Percentiles rank a stretch among this genome's conserved stretches.
phyloP scores from a whole-genome alignment of 2,113 vertebrate species.

The Narcine bancroftii region DNA sequence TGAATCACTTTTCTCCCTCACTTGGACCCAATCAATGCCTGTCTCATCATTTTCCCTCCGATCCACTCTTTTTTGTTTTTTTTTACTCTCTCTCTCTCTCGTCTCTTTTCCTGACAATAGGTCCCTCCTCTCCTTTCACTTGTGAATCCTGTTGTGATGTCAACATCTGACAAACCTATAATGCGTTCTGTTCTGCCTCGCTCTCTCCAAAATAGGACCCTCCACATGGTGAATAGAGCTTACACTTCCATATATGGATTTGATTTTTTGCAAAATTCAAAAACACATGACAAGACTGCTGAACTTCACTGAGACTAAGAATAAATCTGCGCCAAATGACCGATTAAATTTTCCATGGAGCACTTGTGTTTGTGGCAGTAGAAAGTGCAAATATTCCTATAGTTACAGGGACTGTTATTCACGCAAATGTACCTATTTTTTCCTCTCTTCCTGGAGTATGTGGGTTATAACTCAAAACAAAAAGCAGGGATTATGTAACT shows the following conservation, averaged over 20 bases:
- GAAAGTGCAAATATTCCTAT: not conserved
- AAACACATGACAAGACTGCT: not conserved
- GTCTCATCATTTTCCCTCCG: not conserved
- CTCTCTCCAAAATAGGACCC: not conserved
- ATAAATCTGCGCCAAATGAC: not conserved
- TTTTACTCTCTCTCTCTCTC: not conserved
- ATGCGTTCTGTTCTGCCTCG: not conserved
- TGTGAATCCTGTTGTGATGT: constrained; percentile 14
- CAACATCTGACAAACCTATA: not conserved
- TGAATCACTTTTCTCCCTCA: not conserved
- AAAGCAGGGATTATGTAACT: not conserved
- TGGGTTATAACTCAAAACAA: not conserved
- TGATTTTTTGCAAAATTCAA: constrained; percentile 15
- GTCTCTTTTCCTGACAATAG: not conserved
- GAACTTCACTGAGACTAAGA: not conserved
- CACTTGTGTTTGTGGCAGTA: not conserved
- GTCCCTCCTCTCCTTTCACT: not conserved
- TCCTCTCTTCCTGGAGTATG: not conserved
- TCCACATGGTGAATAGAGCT: too few relatives aligned
- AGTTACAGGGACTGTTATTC: not conserved
- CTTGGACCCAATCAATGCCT: too few relatives aligned
- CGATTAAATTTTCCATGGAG: not conserved
- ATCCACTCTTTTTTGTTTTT: not conserved
- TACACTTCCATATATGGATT: not conserved
- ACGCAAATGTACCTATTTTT: not conserved